A percentile compares a stretch with the other conserved stretches of the same genome.
phyloP scores from a whole-genome alignment of 1,140 invertebrate genomes.

The Papilio polytes region DNA sequence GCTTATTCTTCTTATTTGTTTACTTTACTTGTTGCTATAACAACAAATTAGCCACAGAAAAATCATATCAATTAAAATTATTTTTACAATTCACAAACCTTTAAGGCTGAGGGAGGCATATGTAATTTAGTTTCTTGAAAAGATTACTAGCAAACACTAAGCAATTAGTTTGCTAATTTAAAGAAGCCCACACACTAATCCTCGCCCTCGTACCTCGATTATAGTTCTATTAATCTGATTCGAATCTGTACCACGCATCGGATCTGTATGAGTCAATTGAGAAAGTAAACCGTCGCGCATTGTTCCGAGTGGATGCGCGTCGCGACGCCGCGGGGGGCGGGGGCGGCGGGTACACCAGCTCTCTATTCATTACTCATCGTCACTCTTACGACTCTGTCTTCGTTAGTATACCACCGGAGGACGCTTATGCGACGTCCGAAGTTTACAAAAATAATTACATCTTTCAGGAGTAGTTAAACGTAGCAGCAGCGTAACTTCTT shows the following conservation, averaged over 20 bases:
- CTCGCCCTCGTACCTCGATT: slow-evolving; percentile 18
- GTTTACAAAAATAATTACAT: background rate
- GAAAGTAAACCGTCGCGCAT: slow-evolving; percentile 82
- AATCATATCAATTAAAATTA: too few species aligned
- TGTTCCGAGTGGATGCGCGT: slow-evolving; percentile 80
- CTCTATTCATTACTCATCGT: slow-evolving; percentile 83
- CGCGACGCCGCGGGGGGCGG: slow-evolving; percentile 69
- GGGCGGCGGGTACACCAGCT: slow-evolving; percentile 77
- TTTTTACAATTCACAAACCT: too few species aligned
- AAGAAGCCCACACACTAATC: slow-evolving; percentile 21
- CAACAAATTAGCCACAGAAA: too few species aligned
- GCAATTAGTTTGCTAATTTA: background rate
- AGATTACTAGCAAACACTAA: background rate
- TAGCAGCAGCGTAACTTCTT: background rate
- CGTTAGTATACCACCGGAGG: background rate
- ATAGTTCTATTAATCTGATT: slow-evolving; percentile 75
- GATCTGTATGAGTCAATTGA: slow-evolving; percentile 81
- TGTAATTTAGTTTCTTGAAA: background rate
- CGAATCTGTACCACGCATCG: slow-evolving; percentile 73
- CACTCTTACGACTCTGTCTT: slow-evolving; percentile 71
- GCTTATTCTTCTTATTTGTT: background rate
- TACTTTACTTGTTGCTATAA: background rate
- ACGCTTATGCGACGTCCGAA: background rate
- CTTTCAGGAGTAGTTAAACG: background rate
- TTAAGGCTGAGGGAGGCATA: background rate